Evolutionary conservation across 2,888 invertebrate genomes (phyloP), one percentile per base, ranked within the genome.

Genomic region (Venusia cambrica): DNA sequence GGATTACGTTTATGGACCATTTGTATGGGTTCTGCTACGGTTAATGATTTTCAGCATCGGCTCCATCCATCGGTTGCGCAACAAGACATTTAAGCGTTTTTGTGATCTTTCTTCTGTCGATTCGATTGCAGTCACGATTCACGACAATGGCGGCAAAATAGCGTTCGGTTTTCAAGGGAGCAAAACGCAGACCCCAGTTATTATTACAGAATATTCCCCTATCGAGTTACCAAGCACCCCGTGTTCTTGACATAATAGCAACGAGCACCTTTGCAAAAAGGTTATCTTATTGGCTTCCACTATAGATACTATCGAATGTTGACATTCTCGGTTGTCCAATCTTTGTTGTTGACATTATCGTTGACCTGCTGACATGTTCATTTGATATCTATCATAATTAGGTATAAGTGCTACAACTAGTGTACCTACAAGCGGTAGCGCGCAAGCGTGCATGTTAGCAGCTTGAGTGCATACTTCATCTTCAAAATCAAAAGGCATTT

Each of bases 1-100:
- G 73, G 79, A 79, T 79, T 78, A 80, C 66, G 60, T 77, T 77
- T 77, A 81, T 76, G 63, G 73, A 62, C 73, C 76, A 78, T 79
- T 81, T 79, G 69, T 78, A 77, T 74, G 71, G 72, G 74, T 73
- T 80, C 75, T 70, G 72, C 68, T 72, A 74, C 73, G 75, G 66
- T 73, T 78, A 74, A 78, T 75, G 75, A 76, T 76, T 77, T 63
- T 73, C n/a, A n/a, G n/a, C n/a, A n/a, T n/a, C 64, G 68, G 62
- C 62, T 67, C 57, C 57, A 60, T 14, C 58, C 50, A 43, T 62
- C 52, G 59, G 62, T 69, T 68, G 62, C 52, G 68, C 62, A 69
- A 68, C 62, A n/a, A n/a, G n/a, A n/a, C n/a, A n/a, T n/a, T n/a
- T n/a, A n/a, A n/a, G n/a, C n/a, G n/a, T n/a, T n/a, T n/a, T n/a